phyloP scores from a whole-genome alignment of 2,888 invertebrate genomes.

The Ramazzottius varieornatus region DNA sequence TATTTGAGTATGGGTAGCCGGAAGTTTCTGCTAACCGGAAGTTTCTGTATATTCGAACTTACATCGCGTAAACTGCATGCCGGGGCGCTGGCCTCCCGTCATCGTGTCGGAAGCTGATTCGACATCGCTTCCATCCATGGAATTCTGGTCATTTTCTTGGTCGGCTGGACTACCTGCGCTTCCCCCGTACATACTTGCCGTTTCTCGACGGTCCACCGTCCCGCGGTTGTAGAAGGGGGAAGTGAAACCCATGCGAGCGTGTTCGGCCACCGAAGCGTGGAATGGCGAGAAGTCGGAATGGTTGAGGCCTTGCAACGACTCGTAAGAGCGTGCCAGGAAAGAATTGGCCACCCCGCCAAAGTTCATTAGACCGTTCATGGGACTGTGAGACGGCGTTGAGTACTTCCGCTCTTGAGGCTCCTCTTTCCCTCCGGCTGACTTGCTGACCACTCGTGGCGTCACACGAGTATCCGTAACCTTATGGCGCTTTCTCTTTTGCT shows the following conservation, averaged over 20 bases:
- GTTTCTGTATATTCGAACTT: too few species aligned
- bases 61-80: background rate
- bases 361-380: background rate
- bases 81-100: background rate
- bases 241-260: background rate
- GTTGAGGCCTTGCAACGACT: background rate
- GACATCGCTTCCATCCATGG: background rate
- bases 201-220: conserved; percentile 37
- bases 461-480: conserved; percentile 81
- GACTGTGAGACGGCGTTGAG: background rate
- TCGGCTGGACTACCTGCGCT: background rate
- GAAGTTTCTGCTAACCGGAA: too few species aligned
- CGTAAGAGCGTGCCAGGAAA: background rate
- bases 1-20: too few species aligned
- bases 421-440: conserved; percentile 36
- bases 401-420: background rate
- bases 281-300: background rate
- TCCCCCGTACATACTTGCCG: conserved; percentile 31
- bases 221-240: conserved; percentile 30
- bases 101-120: background rate
- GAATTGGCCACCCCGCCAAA: background rate
- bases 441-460: conserved; percentile 62
- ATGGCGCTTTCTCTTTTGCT: conserved; percentile 68
- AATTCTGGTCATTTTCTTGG: background rate
- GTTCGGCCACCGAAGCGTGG: background rate